Conservation (phyloP, 2,113 vertebrate genomes). For the Mugil cephalus region DNA sequence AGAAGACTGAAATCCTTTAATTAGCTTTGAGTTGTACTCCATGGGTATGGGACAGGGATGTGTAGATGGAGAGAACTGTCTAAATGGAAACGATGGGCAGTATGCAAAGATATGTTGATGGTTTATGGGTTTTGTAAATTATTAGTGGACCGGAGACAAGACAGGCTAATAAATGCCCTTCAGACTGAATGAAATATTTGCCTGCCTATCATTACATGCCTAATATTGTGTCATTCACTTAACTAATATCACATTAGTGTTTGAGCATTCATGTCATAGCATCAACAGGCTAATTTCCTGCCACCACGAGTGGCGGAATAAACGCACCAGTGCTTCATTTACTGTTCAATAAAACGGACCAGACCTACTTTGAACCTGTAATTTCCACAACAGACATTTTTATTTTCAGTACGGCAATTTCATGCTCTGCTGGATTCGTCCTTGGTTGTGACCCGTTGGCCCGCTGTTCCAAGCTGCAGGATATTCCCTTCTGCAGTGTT, state of each 20-base stretch:
- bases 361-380: constrained; percentile 41
- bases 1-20: constrained; percentile 53
- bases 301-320: constrained; percentile 31
- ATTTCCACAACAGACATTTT: constrained; percentile 40
- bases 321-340: constrained; percentile 25
- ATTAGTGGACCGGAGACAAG: too few species aligned
- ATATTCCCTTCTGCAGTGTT: constrained; percentile 35
- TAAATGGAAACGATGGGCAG: not conserved
- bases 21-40: constrained; percentile 42
- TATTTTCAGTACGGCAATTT: constrained; percentile 65
- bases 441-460: constrained; percentile 59
- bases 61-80: not conserved
- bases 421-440: constrained; percentile 57
- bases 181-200: not conserved
- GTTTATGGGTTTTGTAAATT: not conserved
- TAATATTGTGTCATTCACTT: not conserved
- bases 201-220: not conserved
- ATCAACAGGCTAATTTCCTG: constrained; percentile 20
- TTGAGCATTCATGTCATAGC: not conserved
- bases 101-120: not conserved
- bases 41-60: not conserved
- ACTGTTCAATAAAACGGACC: constrained; percentile 19
- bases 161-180: not conserved
- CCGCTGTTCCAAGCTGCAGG: constrained; percentile 36
- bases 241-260: not conserved